These are phyloP conservation scores for Xestobium rufovillosum DNA, from an alignment of 2,888 invertebrate genomes.

Conservation along the genomic window DNA sequence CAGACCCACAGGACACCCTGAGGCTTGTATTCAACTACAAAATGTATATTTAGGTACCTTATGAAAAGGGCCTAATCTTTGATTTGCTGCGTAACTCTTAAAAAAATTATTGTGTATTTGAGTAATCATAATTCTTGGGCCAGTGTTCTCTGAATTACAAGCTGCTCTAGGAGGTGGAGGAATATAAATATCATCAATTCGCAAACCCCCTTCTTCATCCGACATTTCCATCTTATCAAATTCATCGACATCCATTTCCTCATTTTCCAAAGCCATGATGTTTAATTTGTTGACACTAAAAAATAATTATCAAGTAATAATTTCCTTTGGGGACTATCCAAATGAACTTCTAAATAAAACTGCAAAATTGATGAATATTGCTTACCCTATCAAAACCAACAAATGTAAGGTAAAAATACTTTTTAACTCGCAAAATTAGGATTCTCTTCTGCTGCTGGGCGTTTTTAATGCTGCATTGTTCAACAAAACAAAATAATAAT, in stretches of 20 bases:
- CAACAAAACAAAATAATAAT: too few relatives aligned
- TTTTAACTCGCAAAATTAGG: too few relatives aligned
- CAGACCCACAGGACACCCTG: not conserved
- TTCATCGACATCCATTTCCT: conserved; percentile 17
- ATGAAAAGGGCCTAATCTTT: conserved; percentile 88
- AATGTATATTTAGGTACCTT: conserved; percentile 59
- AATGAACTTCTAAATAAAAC: too few relatives aligned
- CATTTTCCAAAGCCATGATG: too few relatives aligned
- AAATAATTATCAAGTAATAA: too few relatives aligned
- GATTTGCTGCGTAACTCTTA: conserved; percentile 88
- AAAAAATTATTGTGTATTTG: conserved; percentile 90
- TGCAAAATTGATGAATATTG: too few relatives aligned
- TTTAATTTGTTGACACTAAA: too few relatives aligned
- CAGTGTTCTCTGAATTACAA: conserved; percentile 63
- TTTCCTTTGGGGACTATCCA: too few relatives aligned
- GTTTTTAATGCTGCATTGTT: too few relatives aligned
- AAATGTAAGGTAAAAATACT: too few relatives aligned
- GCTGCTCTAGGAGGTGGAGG: conserved; percentile 68
- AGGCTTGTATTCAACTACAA: not conserved
- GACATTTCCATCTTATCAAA: conserved; percentile 26
- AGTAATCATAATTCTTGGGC: conserved; percentile 82
- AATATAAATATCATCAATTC: conserved; percentile 76
- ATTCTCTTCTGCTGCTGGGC: too few relatives aligned
- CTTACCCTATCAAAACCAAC: too few relatives aligned
- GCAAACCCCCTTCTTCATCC: conserved; percentile 63